A percentile compares a stretch with the other conserved stretches of the same genome.
phyloP scores from a whole-genome alignment of 2,113 vertebrate species.

The Malurus alboscapulatus region DNA sequence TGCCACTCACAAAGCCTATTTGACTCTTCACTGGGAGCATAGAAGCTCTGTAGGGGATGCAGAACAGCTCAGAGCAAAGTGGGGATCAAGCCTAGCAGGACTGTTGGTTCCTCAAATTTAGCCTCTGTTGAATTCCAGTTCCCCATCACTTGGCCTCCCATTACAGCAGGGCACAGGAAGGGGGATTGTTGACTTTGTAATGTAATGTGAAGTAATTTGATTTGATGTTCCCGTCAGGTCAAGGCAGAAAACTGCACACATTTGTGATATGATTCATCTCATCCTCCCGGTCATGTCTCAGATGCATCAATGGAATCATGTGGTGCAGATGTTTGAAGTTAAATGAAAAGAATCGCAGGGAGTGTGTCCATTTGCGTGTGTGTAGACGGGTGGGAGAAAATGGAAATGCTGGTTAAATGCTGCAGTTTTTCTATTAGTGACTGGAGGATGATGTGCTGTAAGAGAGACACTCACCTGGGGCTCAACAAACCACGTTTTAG shows the following conservation, averaged over 20 bases:
- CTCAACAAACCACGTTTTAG: background rate
- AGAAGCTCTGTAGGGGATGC: background rate
- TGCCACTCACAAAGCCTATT: background rate
- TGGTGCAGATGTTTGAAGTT: background rate
- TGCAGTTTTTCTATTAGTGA: background rate
- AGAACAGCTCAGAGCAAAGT: background rate
- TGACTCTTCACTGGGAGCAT: background rate
- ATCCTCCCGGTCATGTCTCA: background rate
- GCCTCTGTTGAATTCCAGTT: background rate
- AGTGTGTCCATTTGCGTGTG: background rate
- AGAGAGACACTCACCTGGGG: slow-evolving; percentile 34
- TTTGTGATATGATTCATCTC: background rate
- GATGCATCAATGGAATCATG: background rate
- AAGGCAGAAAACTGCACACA: background rate
- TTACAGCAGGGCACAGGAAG: background rate
- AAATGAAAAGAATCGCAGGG: background rate
- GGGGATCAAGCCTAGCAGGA: background rate
- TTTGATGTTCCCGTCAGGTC: background rate
- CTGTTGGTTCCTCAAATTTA: background rate
- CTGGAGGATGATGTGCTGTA: background rate
- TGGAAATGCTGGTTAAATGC: background rate
- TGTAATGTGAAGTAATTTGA: background rate
- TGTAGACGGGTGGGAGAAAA: background rate
- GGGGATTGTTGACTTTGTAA: background rate
- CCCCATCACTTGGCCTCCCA: accelerated